A percentile compares a stretch with the other conserved stretches of the same genome.
phyloP scores from a whole-genome alignment of 2,888 invertebrate species.

The Drosophila incognita region DNA sequence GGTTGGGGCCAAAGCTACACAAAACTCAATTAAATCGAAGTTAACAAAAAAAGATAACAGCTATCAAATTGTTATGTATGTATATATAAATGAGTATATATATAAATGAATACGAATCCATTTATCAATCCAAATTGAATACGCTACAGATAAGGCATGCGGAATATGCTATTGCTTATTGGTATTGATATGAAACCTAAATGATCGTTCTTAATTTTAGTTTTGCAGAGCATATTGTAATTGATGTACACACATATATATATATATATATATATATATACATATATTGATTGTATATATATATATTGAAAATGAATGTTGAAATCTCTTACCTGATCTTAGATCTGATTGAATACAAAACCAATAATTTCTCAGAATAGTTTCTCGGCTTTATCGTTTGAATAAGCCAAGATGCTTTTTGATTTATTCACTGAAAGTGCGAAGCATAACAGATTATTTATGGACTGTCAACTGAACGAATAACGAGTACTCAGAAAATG shows the following conservation, averaged over 20 bases:
- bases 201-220: background rate
- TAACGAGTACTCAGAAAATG: background rate
- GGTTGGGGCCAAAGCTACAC: conserved; percentile 25
- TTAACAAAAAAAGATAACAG: background rate
- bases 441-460: background rate
- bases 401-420: background rate
- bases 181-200: background rate
- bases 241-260: background rate
- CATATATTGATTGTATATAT: too few relatives aligned
- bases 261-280: too few relatives aligned
- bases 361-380: too few relatives aligned
- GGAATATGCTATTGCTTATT: conserved; percentile 1
- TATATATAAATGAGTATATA: too few relatives aligned
- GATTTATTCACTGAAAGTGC: background rate
- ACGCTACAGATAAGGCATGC: conserved; percentile 47
- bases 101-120: background rate
- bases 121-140: background rate
- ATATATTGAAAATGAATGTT: too few relatives aligned
- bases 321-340: background rate
- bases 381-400: background rate
- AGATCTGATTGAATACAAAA: background rate
- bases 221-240: conserved; percentile 17
- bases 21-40: conserved; percentile 1
- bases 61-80: background rate
- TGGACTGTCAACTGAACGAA: background rate